These are phyloP conservation scores for Pachycephala philippinensis DNA, from an alignment of 2,113 vertebrate genomes.

Conservation along the genomic window DNA sequence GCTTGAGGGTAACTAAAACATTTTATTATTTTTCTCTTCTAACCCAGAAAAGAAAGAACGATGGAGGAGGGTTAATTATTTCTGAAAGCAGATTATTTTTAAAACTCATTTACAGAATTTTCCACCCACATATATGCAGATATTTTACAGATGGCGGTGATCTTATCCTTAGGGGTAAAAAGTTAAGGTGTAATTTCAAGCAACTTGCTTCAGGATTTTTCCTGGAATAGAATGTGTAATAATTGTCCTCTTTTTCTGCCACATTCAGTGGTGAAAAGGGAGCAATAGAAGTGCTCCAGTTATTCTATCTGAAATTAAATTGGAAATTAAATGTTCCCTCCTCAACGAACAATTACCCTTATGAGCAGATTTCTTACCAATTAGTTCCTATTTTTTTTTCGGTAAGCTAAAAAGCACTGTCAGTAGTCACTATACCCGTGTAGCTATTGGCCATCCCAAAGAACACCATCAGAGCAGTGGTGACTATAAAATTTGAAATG, in stretches of 20 bases:
- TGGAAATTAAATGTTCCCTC: not conserved
- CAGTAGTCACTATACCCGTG: not conserved
- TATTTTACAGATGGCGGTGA: not conserved
- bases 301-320: not conserved
- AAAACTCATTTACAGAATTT: not conserved
- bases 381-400: not conserved
- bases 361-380: not conserved
- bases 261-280: not conserved
- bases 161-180: not conserved
- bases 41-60: not conserved
- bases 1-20: not conserved
- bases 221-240: not conserved
- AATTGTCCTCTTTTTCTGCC: not conserved
- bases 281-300: not conserved
- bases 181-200: not conserved
- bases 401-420: not conserved
- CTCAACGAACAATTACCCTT: not conserved
- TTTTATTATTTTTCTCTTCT: not conserved
- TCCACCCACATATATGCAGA: not conserved
- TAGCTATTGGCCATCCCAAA: not conserved
- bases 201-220: not conserved
- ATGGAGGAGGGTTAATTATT: not conserved
- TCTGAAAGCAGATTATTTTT: not conserved
- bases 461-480: not conserved
- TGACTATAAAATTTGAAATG: not conserved